Percentiles rank a stretch among this genome's conserved stretches.
Evolutionary conservation across 2,113 vertebrate genomes (phyloP).

Genomic region (Hippocampus guttulatus): DNA sequence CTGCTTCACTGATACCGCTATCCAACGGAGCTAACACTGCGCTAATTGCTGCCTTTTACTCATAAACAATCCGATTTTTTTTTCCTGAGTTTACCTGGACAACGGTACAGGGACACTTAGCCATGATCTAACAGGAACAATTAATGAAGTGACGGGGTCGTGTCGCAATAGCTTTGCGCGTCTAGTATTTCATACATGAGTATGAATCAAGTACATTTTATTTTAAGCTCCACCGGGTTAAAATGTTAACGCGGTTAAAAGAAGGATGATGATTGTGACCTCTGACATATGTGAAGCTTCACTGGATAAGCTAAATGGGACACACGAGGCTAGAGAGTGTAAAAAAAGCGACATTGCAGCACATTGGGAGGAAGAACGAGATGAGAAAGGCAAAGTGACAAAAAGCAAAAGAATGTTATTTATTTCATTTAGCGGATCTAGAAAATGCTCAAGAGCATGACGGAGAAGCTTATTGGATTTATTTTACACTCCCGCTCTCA

Average conservation of each 20-base stretch:
- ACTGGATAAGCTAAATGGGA: not conserved
- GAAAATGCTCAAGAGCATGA: conserved; percentile 62
- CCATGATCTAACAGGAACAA: no score
- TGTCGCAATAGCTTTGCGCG: no score
- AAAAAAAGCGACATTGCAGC: conserved; percentile 25
- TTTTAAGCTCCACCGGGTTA: not conserved
- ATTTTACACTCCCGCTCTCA: conserved; percentile 46
- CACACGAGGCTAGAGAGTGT: not conserved
- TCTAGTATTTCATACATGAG: no score
- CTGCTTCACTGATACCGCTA: not conserved
- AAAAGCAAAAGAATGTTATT: conserved; percentile 51
- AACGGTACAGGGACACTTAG: not conserved
- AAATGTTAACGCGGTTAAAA: not conserved
- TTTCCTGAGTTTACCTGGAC: not conserved
- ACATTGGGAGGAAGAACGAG: conserved; percentile 26
- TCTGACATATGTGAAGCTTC: not conserved
- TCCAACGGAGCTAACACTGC: not conserved
- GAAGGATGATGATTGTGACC: no score
- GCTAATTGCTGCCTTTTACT: not conserved
- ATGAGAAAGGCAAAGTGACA: conserved; percentile 34
- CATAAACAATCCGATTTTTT: not conserved
- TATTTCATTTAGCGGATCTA: conserved; percentile 62
- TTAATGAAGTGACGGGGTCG: no score
- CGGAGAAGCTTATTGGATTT: conserved; percentile 66
- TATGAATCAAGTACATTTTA: not conserved